phyloP scores from a whole-genome alignment of 2,113 vertebrate genomes.

The Protobothrops mucrosquamatus region DNA sequence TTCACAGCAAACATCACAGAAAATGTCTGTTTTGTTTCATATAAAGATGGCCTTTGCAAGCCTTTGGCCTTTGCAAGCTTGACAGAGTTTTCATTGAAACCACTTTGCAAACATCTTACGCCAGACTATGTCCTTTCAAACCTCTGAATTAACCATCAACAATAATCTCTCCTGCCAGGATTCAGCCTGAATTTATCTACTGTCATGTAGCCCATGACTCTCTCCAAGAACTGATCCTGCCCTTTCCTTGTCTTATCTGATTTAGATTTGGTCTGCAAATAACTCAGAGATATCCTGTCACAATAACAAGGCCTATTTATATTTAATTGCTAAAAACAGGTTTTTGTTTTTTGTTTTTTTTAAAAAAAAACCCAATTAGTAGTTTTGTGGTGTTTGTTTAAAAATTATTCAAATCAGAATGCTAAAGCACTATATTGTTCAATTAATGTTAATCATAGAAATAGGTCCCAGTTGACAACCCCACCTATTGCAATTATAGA shows the following conservation, averaged over 20 bases:
- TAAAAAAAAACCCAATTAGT: constrained; percentile 18
- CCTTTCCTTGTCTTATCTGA: neutral
- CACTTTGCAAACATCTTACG: neutral
- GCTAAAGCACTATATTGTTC: constrained; percentile 58
- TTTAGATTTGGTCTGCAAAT: neutral
- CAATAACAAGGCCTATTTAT: neutral
- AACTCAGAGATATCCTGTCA: neutral
- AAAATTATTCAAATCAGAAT: constrained; percentile 50
- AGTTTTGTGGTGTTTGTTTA: constrained; percentile 47
- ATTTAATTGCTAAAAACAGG: constrained; percentile 36
- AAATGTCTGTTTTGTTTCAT: neutral
- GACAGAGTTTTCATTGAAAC: neutral
- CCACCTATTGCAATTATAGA: constrained; percentile 54
- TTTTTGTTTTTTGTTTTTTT: constrained; percentile 14
- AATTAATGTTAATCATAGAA: constrained; percentile 68
- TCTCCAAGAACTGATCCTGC: neutral
- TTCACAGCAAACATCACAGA: neutral
- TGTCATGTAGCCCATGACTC: neutral
- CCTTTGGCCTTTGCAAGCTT: neutral
- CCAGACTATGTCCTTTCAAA: neutral
- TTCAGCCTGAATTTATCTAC: neutral
- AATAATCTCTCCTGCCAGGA: neutral
- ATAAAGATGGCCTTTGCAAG: neutral
- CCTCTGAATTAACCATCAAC: neutral
- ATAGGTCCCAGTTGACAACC: constrained; percentile 60